phyloP scores from a whole-genome alignment of 2,113 vertebrate genomes.

The Pseudopodoces humilis region DNA sequence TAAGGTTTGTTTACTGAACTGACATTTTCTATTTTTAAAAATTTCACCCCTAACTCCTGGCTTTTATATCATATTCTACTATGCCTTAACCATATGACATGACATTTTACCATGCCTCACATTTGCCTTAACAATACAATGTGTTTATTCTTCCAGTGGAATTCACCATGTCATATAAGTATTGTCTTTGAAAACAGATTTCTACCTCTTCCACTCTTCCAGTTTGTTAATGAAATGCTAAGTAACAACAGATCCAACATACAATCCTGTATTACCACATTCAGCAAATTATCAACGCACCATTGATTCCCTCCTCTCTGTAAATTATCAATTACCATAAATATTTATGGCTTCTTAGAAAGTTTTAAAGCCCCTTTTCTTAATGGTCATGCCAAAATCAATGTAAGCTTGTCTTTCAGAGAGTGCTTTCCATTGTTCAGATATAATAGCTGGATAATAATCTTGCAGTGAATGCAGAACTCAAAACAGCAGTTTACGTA shows the following conservation, averaged over 20 bases:
- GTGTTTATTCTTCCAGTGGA: background rate
- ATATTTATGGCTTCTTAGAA: background rate
- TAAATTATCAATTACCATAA: background rate
- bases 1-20: background rate
- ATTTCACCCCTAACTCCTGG: background rate
- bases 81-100: background rate
- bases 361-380: background rate
- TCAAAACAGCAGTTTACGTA: background rate
- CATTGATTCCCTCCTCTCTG: background rate
- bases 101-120: background rate
- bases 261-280: background rate
- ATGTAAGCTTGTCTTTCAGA: background rate
- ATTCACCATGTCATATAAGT: background rate
- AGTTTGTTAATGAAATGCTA: background rate
- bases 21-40: background rate
- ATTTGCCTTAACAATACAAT: background rate
- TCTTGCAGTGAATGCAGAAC: background rate
- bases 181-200: background rate
- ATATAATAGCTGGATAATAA: background rate
- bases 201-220: background rate
- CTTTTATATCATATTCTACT: background rate
- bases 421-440: background rate
- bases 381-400: background rate
- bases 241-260: background rate
- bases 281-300: background rate